A percentile compares a stretch with the other conserved stretches of the same genome.
Conservation (phyloP, 1,140 invertebrate genomes). For the Leptonema lineaticorne region DNA sequence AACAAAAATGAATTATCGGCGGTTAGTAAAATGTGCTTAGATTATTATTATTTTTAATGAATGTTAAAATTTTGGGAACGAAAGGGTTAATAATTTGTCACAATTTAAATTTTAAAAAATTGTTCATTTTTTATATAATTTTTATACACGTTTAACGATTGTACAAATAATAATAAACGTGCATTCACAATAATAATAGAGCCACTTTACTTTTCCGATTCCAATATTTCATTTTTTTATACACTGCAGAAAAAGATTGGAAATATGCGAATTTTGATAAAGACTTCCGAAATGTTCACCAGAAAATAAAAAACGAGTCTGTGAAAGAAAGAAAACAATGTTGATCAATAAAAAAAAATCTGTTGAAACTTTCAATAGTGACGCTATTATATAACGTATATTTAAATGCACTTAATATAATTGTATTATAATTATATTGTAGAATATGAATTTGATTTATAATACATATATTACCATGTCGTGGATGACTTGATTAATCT, state of each 20-base stretch:
- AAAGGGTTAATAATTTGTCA: neutral
- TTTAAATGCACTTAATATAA: neutral
- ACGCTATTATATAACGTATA: too few species aligned
- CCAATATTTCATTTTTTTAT: neutral
- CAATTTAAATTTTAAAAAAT: neutral
- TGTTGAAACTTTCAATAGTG: too few species aligned
- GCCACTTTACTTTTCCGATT: neutral
- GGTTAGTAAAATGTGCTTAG: neutral
- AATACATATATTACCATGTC: neutral
- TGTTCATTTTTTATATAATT: neutral
- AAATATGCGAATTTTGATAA: neutral
- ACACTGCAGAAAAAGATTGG: neutral
- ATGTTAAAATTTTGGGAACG: neutral
- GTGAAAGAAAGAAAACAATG: neutral
- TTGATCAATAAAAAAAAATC: too few species aligned
- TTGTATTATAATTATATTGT: neutral
- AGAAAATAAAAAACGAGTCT: neutral
- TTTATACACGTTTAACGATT: neutral
- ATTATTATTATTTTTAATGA: neutral
- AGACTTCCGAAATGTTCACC: neutral
- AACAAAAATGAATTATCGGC: too few species aligned
- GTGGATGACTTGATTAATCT: constrained; percentile 15
- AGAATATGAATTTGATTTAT: neutral
- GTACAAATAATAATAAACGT: too few species aligned
- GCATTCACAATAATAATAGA: neutral